phyloP scores from a whole-genome alignment of 2,888 invertebrate species.

The Melolontha melolontha region DNA sequence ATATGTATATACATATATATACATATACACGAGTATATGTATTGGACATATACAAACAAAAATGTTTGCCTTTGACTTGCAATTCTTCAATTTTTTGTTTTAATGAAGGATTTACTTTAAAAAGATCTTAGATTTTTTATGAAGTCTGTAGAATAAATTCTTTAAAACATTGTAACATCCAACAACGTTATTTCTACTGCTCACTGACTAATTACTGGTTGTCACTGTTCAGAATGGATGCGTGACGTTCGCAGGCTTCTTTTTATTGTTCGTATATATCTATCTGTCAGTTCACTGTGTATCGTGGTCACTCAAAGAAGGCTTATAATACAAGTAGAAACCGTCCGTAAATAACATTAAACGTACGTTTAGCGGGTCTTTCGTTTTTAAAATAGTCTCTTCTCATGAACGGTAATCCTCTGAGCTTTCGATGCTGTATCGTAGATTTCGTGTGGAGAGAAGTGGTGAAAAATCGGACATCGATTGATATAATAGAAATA shows the following conservation, averaged over 20 bases:
- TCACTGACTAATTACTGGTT: constrained; percentile 61
- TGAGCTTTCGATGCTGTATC: background rate
- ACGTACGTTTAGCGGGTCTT: constrained; percentile 13
- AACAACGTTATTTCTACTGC: constrained; percentile 52
- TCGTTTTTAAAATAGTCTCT: constrained; percentile 10
- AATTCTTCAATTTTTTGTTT: too few relatives aligned
- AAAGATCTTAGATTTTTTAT: too few relatives aligned
- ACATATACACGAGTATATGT: too few relatives aligned
- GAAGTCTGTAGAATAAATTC: too few relatives aligned
- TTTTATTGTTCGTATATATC: constrained; percentile 31
- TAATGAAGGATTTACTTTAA: too few relatives aligned
- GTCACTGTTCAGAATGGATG: constrained; percentile 57
- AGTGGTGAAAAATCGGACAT: constrained; percentile 22
- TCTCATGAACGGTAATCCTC: constrained; percentile 12
- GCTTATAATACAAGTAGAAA: constrained; percentile 20
- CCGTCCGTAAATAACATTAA: constrained; percentile 22
- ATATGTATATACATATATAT: too few relatives aligned
- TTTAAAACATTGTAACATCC: constrained; percentile 13
- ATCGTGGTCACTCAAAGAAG: constrained; percentile 5
- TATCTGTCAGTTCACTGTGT: constrained; percentile 15
- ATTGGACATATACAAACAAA: too few relatives aligned
- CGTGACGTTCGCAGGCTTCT: constrained; percentile 25
- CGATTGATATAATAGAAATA: background rate
- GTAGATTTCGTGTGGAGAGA: background rate
- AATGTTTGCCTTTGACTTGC: background rate